A percentile compares a stretch with the other conserved stretches of the same genome.
phyloP scores from a whole-genome alignment of 2,888 invertebrate species.

The Ochlodes sylvanus region DNA sequence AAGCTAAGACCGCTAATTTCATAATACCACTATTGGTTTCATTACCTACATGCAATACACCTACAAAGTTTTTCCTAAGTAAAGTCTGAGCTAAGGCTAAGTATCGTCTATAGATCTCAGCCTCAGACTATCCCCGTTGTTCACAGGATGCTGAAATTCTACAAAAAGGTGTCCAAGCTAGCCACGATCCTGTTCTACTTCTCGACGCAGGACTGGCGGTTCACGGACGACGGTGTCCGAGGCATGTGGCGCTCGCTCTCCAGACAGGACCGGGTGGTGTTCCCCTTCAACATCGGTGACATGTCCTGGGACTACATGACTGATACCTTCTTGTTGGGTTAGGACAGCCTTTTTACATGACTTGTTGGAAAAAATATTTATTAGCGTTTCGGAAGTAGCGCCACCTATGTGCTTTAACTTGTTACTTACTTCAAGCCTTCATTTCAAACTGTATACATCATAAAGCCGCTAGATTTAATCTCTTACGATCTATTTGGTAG shows the following conservation, averaged over 20 bases:
- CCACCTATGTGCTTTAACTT: too few species aligned
- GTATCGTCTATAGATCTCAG: too few species aligned
- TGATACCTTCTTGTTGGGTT: slow-evolving; percentile 73
- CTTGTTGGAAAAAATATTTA: not conserved
- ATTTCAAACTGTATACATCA: too few species aligned
- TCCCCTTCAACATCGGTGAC: slow-evolving; percentile 89
- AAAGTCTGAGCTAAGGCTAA: too few species aligned
- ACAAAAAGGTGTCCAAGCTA: slow-evolving; percentile 90
- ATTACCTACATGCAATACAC: too few species aligned
- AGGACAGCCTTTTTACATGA: not conserved
- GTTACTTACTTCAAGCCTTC: too few species aligned
- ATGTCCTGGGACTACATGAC: slow-evolving; percentile 89
- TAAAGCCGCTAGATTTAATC: too few species aligned
- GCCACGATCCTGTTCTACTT: slow-evolving; percentile 91
- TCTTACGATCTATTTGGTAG: too few species aligned
- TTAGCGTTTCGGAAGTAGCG: too few species aligned
- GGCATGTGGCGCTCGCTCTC: slow-evolving; percentile 85
- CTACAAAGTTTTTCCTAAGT: too few species aligned
- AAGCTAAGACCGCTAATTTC: too few species aligned
- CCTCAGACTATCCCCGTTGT: not conserved
- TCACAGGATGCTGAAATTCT: slow-evolving; percentile 89
- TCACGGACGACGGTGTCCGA: slow-evolving; percentile 86
- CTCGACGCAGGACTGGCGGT: slow-evolving; percentile 91
- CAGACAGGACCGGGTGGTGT: slow-evolving; percentile 85
- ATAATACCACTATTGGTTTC: too few species aligned